Percentiles rank a stretch among this genome's conserved stretches.
Evolutionary conservation across 2,113 vertebrate genomes (phyloP).

Genomic region (Onychostruthus taczanowskii): DNA sequence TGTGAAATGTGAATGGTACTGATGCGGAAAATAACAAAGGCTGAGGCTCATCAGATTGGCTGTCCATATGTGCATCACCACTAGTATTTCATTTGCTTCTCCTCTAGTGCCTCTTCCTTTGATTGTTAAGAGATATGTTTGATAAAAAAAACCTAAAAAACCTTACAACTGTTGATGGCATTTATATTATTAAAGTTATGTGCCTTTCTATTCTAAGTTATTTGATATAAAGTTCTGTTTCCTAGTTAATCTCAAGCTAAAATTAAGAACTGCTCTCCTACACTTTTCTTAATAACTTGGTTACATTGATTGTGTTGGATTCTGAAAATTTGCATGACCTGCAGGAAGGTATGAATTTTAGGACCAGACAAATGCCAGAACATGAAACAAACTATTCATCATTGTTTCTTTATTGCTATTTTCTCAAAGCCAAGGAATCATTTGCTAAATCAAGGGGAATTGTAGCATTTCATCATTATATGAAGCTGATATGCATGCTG

Average conservation of each 20-base stretch:
- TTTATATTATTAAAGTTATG: background rate
- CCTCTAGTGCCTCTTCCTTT: background rate
- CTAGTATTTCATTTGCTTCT: background rate
- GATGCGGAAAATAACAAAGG: constrained; percentile 64
- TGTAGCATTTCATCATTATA: background rate
- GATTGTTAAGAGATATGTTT: background rate
- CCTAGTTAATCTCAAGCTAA: background rate
- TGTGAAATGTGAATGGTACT: constrained; percentile 56
- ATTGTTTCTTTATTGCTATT: background rate
- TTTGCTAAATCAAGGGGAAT: background rate
- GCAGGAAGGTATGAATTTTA: background rate
- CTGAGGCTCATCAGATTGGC: constrained; percentile 24
- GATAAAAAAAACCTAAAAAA: background rate
- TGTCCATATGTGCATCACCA: constrained; percentile 31
- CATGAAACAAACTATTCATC: background rate
- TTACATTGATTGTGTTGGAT: background rate
- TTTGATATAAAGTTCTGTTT: background rate
- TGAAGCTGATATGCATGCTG: background rate
- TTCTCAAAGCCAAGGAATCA: background rate
- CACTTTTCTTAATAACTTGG: background rate
- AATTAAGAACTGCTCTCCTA: background rate
- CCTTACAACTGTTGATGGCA: background rate
- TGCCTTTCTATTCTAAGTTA: background rate
- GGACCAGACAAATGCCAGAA: background rate
- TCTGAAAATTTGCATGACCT: background rate